These are phyloP conservation scores for Aporophyla lueneburgensis DNA, from an alignment of 2,888 invertebrate genomes.

Conservation along the genomic window DNA sequence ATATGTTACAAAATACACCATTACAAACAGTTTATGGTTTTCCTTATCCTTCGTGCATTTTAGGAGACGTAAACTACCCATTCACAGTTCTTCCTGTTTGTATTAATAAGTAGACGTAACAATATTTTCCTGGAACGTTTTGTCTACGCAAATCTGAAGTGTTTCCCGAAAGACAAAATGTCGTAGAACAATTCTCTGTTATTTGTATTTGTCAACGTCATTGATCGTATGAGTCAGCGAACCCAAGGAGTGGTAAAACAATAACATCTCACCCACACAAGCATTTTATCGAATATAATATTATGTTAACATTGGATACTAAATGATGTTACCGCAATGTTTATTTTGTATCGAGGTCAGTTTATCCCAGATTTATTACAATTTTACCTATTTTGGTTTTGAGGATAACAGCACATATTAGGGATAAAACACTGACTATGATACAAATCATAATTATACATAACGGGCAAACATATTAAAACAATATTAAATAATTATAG, in stretches of 20 bases:
- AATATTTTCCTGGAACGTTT: conserved; percentile 28
- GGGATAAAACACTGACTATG: background rate
- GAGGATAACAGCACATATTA: background rate
- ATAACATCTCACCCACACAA: conserved; percentile 16
- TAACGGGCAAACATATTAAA: background rate
- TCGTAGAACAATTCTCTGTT: conserved; percentile 10
- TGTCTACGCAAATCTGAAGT: conserved; percentile 14
- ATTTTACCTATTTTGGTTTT: background rate
- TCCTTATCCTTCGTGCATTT: conserved; percentile 30
- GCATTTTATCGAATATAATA: conserved; percentile 3
- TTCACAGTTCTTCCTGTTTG: conserved; percentile 36
- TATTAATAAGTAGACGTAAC: background rate
- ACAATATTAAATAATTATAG: conserved; percentile 4
- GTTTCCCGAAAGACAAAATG: conserved; percentile 11
- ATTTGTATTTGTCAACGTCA: conserved; percentile 34
- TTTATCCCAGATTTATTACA: conserved; percentile 8
- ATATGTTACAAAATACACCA: conserved; percentile 20
- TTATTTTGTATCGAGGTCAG: background rate
- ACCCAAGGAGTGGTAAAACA: conserved; percentile 10
- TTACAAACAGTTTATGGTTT: conserved; percentile 22
- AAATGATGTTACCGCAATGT: conserved; percentile 5
- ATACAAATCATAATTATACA: background rate
- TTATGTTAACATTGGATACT: background rate
- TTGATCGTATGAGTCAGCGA: conserved; percentile 29
- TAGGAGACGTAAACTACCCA: conserved; percentile 9